phyloP scores from a whole-genome alignment of 1,140 invertebrate species.

The Heliconius melpomene region DNA sequence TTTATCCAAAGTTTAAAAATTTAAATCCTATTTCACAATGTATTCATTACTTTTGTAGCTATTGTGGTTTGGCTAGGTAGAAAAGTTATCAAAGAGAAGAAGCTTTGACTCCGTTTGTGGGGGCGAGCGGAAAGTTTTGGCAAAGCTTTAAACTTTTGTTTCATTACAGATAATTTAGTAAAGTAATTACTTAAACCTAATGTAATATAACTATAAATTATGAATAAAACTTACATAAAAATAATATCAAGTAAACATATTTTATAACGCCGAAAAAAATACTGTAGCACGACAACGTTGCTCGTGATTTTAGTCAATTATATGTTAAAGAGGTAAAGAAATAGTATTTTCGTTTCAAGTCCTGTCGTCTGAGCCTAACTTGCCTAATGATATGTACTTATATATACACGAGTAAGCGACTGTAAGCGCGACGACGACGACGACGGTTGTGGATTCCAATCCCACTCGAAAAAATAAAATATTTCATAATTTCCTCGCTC shows the following conservation, averaged over 20 bases:
- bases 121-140: background rate
- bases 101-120: background rate
- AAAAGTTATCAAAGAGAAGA: conserved; percentile 4
- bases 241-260: background rate
- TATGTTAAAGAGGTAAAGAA: background rate
- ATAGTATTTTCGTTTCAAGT: background rate
- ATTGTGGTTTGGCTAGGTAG: background rate
- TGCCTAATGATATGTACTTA: background rate
- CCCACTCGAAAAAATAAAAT: no score
- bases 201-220: background rate
- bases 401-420: no score
- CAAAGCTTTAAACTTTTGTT: background rate
- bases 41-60: background rate
- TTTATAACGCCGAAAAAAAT: no score
- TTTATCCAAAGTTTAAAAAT: background rate
- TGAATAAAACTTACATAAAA: background rate
- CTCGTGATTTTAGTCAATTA: background rate
- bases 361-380: background rate
- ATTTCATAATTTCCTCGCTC: no score
- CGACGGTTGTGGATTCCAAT: no score
- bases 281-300: background rate
- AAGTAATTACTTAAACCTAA: background rate
- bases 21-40: background rate
- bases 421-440: no score
- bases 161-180: background rate